Conservation (phyloP, 53 echinoderm and acorn worm genomes). For the Patiria pectinifera region DNA sequence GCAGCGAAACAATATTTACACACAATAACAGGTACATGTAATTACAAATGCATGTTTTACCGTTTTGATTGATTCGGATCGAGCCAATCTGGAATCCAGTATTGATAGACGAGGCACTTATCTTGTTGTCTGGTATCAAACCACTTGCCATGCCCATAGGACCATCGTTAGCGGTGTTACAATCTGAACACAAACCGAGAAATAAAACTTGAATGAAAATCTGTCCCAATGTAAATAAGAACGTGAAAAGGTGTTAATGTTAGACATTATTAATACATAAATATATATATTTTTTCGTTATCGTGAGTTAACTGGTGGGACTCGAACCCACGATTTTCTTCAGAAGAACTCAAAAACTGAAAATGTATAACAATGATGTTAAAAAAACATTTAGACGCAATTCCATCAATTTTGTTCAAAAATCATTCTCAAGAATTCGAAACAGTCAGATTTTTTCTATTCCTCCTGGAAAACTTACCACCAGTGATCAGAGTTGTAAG, state of each 20-base stretch:
- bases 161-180: background rate
- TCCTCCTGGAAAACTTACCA: background rate
- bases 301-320: too few relatives aligned
- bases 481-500: background rate
- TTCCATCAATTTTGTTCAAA: too few relatives aligned
- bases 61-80: background rate
- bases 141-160: conserved; percentile 10
- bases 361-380: too few relatives aligned
- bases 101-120: background rate
- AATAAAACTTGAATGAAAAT: too few relatives aligned
- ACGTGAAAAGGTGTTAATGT: too few relatives aligned
- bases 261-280: too few relatives aligned
- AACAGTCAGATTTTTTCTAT: background rate
- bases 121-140: conserved; percentile 13
- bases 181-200: background rate
- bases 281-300: too few relatives aligned
- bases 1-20: background rate
- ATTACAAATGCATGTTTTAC: background rate
- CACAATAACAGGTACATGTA: background rate
- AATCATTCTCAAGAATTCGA: too few relatives aligned
- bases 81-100: background rate
- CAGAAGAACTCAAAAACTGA: too few relatives aligned
- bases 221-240: too few relatives aligned
- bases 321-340: too few relatives aligned
- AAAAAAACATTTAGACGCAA: too few relatives aligned